These are phyloP conservation scores for Globia sparganii DNA, from an alignment of 2,888 invertebrate species.

Conservation along the genomic window DNA sequence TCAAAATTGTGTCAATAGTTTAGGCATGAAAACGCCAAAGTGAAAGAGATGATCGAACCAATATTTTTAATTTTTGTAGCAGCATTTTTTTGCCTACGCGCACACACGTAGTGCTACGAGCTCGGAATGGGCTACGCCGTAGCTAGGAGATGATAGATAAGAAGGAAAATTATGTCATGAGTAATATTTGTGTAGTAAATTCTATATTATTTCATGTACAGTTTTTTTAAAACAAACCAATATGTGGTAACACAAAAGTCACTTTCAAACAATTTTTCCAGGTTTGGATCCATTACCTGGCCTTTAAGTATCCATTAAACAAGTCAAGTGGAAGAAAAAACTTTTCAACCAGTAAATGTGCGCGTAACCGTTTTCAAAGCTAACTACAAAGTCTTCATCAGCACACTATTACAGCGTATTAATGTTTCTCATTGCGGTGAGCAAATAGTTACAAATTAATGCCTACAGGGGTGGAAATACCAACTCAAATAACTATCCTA, in stretches of 20 bases:
- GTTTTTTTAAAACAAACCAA: neutral
- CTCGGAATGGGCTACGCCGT: conserved; percentile 12
- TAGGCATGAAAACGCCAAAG: neutral
- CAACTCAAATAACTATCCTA: conserved; percentile 9
- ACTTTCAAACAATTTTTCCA: neutral
- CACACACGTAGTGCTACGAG: neutral
- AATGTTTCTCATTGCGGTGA: conserved; percentile 51
- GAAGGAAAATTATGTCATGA: neutral
- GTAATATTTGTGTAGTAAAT: neutral
- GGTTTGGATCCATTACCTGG: neutral
- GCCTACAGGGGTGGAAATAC: neutral
- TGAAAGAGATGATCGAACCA: neutral
- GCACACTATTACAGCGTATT: conserved; percentile 50
- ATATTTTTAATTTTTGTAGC: neutral
- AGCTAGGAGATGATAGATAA: neutral
- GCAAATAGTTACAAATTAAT: conserved; percentile 60
- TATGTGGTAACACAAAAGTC: neutral
- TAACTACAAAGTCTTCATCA: conserved; percentile 27
- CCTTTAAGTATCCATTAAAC: conserved; percentile 4
- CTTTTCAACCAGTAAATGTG: conserved; percentile 16
- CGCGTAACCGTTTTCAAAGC: conserved; percentile 12
- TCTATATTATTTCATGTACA: neutral
- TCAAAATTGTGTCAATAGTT: neutral
- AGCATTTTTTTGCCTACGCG: neutral
- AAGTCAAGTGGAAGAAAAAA: neutral